Evolutionary conservation across 2,888 invertebrate species (phyloP).

Genomic region (Neoitamus cyanurus): DNA sequence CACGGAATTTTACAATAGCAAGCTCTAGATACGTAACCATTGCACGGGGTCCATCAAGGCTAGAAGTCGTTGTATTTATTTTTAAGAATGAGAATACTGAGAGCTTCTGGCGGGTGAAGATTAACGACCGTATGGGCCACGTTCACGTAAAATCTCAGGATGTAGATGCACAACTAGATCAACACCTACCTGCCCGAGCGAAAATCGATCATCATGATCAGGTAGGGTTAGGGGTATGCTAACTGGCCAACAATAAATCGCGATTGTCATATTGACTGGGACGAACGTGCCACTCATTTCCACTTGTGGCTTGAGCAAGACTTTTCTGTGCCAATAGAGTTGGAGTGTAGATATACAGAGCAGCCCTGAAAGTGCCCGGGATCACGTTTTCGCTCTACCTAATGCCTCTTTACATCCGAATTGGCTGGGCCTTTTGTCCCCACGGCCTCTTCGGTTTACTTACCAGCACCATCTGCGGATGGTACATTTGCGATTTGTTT

Average conservation of each 20-base stretch:
- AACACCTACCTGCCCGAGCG: neutral
- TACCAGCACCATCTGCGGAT: neutral
- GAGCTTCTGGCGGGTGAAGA: too few relatives aligned
- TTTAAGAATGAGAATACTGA: too few relatives aligned
- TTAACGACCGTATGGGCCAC: too few relatives aligned
- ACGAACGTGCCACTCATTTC: neutral
- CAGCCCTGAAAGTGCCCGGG: neutral
- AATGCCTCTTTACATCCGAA: neutral
- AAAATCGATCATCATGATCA: neutral
- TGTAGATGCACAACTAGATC: too few relatives aligned
- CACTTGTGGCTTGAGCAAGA: neutral
- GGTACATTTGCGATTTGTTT: neutral
- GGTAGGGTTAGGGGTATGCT: neutral
- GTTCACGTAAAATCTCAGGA: too few relatives aligned
- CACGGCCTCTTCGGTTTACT: neutral
- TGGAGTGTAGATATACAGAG: neutral
- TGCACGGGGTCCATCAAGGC: too few relatives aligned
- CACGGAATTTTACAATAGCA: too few relatives aligned
- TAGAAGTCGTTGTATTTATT: too few relatives aligned
- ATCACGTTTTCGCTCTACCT: conserved; percentile 1
- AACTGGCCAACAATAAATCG: neutral
- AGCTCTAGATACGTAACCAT: too few relatives aligned
- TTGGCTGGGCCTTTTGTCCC: neutral
- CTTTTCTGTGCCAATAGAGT: neutral
- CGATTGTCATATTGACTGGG: neutral